phyloP scores from a whole-genome alignment of 2,113 vertebrate species.

The Amia ocellicauda region DNA sequence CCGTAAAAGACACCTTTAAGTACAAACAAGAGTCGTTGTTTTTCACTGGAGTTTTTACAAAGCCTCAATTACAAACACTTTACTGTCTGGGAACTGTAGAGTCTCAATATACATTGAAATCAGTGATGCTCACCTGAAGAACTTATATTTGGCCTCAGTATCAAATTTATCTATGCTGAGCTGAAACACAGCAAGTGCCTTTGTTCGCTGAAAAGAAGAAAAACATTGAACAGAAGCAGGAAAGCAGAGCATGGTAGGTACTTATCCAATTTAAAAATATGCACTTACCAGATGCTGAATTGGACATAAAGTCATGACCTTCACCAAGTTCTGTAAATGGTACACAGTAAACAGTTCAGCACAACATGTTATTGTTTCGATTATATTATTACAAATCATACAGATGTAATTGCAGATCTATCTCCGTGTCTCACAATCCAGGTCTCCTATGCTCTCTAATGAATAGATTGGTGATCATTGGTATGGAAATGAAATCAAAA shows the following conservation, averaged over 20 bases:
- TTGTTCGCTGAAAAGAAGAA: slow-evolving; percentile 72
- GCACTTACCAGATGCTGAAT: slow-evolving; percentile 80
- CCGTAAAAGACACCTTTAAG: slow-evolving; percentile 82
- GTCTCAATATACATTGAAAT: no score
- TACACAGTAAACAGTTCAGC: not conserved
- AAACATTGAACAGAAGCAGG: slow-evolving; percentile 8
- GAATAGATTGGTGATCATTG: no score
- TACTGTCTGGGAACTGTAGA: no score
- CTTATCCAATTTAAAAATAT: not conserved
- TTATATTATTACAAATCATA: no score
- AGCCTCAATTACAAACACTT: no score
- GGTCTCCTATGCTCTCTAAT: no score
- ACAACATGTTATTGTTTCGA: no score
- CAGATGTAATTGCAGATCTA: no score
- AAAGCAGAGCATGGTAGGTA: slow-evolving; percentile 16
- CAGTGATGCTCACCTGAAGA: slow-evolving; percentile 79
- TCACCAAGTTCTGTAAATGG: slow-evolving; percentile 74
- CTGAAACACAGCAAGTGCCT: slow-evolving; percentile 78
- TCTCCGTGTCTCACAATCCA: no score
- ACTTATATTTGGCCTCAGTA: slow-evolving; percentile 80
- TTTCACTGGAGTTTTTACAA: no score
- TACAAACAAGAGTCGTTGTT: slow-evolving; percentile 41
- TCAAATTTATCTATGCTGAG: slow-evolving; percentile 84
- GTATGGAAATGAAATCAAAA: no score
- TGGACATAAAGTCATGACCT: slow-evolving; percentile 83